Base-by-base conservation (phyloP, 2,113 vertebrate genomes). In the Cinclus mexicanus region DNA sequence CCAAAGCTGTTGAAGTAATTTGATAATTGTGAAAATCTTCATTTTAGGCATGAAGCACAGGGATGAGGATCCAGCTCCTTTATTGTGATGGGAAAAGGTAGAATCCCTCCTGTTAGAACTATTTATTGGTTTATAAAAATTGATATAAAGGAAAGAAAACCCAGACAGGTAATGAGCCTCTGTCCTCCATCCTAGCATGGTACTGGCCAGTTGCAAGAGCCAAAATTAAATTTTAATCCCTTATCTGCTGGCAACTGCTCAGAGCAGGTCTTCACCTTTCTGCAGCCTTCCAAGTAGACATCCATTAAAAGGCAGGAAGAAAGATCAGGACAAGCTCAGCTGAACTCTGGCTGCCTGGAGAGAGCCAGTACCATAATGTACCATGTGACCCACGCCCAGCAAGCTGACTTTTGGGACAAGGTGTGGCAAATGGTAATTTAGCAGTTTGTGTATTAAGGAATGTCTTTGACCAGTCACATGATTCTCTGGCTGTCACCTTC, bases 291-390 rank as follows among this genome's bases (percentile, higher is more conserved):
- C 55, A 61, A 31, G 24, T 11, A 63, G 49, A 11, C 3, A 47
- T 12, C n/a, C 31, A 31, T 53, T 63, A 50, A 57, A 75, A 75
- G 33, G 12, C 14, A 64, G 46, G 49, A 83, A 76, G 49, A 15
- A 64, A 74, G 24, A 41, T 49, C 11, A 4, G 33, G 5, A 94
- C 5, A 74, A 47, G 15, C 7, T 49, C 41, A 77, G 41, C 12
- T 77, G 56, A 60, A 74, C 71, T 57, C 14, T 69, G 64, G 12
- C 39, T 0, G 0, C 12, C 65, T 1, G 1, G 33, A 55, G 23
- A 67, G 16, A 28, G 6, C 4, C 21, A 37, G 5, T 57, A 12
- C 19, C 14, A 35, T 31, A 55, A 60, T 3, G 11, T 59, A 39
- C 46, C 12, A 7, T 24, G 28, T 18, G 3, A 75, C 25, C 10